Conservation (phyloP, 2,888 invertebrate species). For the Synergus gifuensis region DNA sequence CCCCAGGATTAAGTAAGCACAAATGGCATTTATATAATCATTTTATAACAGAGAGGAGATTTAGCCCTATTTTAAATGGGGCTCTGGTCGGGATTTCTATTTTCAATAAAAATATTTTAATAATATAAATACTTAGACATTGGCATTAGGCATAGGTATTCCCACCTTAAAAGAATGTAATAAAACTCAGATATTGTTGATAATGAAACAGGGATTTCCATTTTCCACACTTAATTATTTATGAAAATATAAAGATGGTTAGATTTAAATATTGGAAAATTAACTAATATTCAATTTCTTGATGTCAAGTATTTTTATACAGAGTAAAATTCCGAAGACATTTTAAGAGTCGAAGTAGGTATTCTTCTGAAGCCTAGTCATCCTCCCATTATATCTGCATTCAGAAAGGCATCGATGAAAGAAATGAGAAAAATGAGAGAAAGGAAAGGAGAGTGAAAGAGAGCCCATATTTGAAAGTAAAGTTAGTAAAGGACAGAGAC, state of each 20-base stretch:
- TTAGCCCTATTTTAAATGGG: too few relatives aligned
- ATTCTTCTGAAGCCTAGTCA: neutral
- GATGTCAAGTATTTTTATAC: neutral
- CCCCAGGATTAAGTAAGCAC: conserved; percentile 3
- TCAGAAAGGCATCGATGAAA: neutral
- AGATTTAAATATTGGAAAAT: too few relatives aligned
- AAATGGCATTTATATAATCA: neutral
- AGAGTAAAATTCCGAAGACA: neutral
- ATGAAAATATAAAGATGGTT: too few relatives aligned
- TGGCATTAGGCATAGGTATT: too few relatives aligned
- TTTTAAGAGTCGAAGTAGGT: neutral
- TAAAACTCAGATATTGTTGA: too few relatives aligned
- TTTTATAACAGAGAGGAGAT: neutral
- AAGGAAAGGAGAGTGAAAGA: neutral
- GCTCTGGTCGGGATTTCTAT: too few relatives aligned
- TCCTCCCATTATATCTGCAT: neutral
- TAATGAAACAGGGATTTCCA: too few relatives aligned
- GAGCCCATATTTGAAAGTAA: conserved; percentile 23
- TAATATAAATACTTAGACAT: too few relatives aligned
- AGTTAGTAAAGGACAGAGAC: conserved; percentile 3
- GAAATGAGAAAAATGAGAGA: neutral
- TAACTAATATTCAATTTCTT: too few relatives aligned
- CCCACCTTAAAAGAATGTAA: too few relatives aligned
- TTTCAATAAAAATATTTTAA: too few relatives aligned
- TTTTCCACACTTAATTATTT: too few relatives aligned